Conservation (phyloP, 2,888 invertebrate genomes). For the Idaea dimidiata region DNA sequence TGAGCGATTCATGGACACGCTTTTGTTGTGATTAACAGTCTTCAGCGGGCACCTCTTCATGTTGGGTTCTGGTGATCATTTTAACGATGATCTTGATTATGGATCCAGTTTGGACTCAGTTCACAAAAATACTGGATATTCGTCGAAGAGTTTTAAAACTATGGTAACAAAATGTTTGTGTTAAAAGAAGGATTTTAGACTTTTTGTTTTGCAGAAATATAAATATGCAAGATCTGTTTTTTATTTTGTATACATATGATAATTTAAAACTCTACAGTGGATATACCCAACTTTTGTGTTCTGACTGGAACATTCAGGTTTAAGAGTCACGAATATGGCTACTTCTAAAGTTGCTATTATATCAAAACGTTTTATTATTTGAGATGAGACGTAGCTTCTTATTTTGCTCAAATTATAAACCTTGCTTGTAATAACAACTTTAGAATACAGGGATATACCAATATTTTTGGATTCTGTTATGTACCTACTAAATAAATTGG, state of each 20-base stretch:
- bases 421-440: background rate
- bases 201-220: too few relatives aligned
- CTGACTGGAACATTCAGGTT: background rate
- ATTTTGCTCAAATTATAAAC: background rate
- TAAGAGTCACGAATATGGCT: background rate
- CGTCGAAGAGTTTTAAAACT: too few relatives aligned
- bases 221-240: too few relatives aligned
- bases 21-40: slow-evolving; percentile 21
- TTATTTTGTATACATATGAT: too few relatives aligned
- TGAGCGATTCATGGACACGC: background rate
- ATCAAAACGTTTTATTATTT: background rate
- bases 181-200: too few relatives aligned
- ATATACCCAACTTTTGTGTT: background rate
- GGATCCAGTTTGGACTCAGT: too few relatives aligned
- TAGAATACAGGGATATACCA: background rate
- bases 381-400: background rate
- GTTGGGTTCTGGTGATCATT: background rate
- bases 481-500: background rate
- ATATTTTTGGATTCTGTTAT: background rate
- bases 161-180: too few relatives aligned
- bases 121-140: too few relatives aligned
- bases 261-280: too few relatives aligned
- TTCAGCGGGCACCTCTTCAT: slow-evolving; percentile 3
- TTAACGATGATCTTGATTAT: too few relatives aligned
- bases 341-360: background rate